These are phyloP conservation scores for Entelurus aequoreus DNA, from an alignment of 2,113 vertebrate genomes.

Conservation along the genomic window DNA sequence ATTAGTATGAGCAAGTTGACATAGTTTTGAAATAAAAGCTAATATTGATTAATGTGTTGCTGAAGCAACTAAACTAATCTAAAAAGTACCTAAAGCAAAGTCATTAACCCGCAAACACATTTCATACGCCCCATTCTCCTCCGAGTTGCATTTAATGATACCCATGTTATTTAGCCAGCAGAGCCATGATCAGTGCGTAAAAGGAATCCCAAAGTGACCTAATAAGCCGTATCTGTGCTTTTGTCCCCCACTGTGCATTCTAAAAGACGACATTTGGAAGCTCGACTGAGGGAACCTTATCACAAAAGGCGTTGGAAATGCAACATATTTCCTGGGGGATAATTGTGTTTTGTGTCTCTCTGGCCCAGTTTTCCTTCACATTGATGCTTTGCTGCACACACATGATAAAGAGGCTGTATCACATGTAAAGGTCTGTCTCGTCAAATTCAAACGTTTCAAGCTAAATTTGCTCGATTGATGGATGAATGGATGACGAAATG, in stretches of 20 bases:
- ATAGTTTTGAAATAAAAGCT: slow-evolving; percentile 26
- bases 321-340: slow-evolving; percentile 63
- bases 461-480: slow-evolving; percentile 4
- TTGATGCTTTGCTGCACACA: slow-evolving; percentile 48
- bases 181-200: slow-evolving; percentile 44
- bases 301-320: slow-evolving; percentile 59
- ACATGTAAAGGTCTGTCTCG: slow-evolving; percentile 38
- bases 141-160: slow-evolving; percentile 56
- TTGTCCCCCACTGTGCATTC: slow-evolving; percentile 46
- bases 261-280: slow-evolving; percentile 35
- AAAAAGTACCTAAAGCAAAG: slow-evolving; percentile 35
- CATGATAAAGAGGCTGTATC: slow-evolving; percentile 46
- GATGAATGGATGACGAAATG: slow-evolving; percentile 8
- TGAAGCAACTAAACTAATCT: slow-evolving; percentile 21
- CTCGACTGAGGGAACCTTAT: slow-evolving; percentile 53
- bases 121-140: slow-evolving; percentile 19
- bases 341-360: slow-evolving; percentile 49
- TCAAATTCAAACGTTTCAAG: slow-evolving; percentile 32
- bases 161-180: slow-evolving; percentile 48
- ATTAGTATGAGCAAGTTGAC: slow-evolving; percentile 27
- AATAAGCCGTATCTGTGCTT: slow-evolving; percentile 50
- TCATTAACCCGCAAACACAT: slow-evolving; percentile 31
- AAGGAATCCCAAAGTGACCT: slow-evolving; percentile 48
- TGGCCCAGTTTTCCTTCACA: slow-evolving; percentile 61
- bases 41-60: slow-evolving; percentile 12